Percentiles rank a stretch among this genome's conserved stretches.
phyloP scores from a whole-genome alignment of 2,797 vertebrate genomes.

The Leptoclinus maculatus region DNA sequence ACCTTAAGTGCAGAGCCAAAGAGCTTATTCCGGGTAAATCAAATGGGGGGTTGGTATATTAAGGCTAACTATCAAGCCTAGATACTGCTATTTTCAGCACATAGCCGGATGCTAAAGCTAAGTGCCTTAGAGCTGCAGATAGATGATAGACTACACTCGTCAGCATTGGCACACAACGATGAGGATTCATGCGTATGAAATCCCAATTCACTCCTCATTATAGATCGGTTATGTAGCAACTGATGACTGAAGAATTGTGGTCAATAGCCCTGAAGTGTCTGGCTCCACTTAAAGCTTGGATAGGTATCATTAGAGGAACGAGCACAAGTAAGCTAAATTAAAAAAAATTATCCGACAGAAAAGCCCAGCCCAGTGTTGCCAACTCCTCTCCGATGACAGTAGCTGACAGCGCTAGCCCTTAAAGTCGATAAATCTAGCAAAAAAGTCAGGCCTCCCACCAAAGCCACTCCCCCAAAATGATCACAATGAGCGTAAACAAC shows the following conservation, averaged over 20 bases:
- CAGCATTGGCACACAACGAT: neutral
- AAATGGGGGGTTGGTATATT: neutral
- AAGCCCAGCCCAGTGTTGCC: too few relatives aligned
- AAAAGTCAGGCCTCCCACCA: too few relatives aligned
- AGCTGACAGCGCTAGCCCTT: too few relatives aligned
- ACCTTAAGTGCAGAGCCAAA: conserved; percentile 11
- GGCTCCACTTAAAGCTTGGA: neutral
- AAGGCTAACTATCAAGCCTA: neutral
- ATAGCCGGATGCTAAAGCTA: conserved; percentile 9
- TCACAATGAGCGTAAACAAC: too few relatives aligned
- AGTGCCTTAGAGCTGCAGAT: conserved; percentile 51
- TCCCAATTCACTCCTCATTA: neutral
- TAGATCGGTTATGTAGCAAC: neutral
- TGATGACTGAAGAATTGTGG: neutral
- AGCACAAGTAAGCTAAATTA: neutral
- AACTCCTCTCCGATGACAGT: too few relatives aligned
- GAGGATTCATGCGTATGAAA: neutral
- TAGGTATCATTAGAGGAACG: neutral
- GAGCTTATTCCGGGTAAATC: neutral
- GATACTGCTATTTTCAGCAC: neutral
- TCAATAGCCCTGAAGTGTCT: neutral
- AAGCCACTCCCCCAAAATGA: too few relatives aligned
- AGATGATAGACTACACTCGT: neutral
- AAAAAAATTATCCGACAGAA: neutral
- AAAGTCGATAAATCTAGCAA: too few relatives aligned